phyloP scores from a whole-genome alignment of 2,113 vertebrate genomes.

The Charina bottae region DNA sequence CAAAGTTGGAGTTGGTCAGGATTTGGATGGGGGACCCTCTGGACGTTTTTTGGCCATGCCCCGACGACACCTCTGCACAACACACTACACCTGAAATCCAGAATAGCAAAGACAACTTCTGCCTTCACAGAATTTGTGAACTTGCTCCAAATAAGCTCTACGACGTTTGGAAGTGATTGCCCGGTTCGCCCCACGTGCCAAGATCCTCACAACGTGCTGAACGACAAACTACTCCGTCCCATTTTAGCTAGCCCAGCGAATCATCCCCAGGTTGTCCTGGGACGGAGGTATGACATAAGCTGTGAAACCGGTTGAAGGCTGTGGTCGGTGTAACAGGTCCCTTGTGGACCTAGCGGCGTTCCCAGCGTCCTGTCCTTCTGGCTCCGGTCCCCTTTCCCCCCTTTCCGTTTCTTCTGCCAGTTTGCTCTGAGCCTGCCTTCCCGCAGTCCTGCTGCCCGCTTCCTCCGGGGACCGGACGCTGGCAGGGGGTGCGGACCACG shows the following conservation, averaged over 20 bases:
- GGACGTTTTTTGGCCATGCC: neutral
- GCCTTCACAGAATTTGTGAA: neutral
- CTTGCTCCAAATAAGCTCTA: neutral
- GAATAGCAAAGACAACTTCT: neutral
- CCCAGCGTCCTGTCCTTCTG: neutral
- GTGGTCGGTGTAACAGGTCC: rapidly evolving
- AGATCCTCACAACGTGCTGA: neutral
- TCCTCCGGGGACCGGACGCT: no score
- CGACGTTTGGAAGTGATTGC: neutral
- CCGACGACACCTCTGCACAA: neutral
- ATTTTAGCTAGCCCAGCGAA: neutral
- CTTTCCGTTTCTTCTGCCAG: neutral
- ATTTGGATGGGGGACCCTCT: neutral
- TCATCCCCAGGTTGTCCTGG: neutral
- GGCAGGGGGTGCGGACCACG: neutral
- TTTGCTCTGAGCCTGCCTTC: neutral
- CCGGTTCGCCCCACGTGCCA: neutral
- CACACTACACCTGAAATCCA: neutral
- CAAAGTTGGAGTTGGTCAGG: neutral
- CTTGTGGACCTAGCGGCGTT: neutral
- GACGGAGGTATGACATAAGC: neutral
- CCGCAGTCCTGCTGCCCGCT: neutral
- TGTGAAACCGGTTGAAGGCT: neutral
- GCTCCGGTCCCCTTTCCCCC: neutral
- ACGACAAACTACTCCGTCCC: neutral